These are phyloP conservation scores for Epinephelus malabaricus DNA, from an alignment of 2,797 vertebrate species.

Conservation along the genomic window DNA sequence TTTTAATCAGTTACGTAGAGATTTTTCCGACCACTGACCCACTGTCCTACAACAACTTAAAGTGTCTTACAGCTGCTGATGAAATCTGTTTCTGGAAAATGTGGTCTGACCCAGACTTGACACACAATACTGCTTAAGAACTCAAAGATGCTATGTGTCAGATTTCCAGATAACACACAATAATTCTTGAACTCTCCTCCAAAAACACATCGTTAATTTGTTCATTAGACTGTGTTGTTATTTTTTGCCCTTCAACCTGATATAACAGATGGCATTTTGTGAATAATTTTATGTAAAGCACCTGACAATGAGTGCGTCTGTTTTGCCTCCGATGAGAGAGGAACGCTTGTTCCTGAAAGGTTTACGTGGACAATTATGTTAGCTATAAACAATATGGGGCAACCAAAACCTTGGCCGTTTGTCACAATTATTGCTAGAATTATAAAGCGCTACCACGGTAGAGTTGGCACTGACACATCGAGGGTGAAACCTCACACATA, in stretches of 20 bases:
- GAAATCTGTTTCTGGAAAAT: constrained; percentile 56
- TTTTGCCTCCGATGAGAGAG: constrained; percentile 18
- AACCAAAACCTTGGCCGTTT: constrained; percentile 18
- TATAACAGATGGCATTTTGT: constrained; percentile 16
- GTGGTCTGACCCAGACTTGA: constrained; percentile 57
- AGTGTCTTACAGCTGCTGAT: constrained; percentile 18
- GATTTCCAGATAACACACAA: constrained; percentile 63
- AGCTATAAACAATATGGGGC: constrained; percentile 17
- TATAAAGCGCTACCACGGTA: constrained; percentile 59
- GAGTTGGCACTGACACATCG: constrained; percentile 66
- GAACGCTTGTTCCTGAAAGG: not conserved
- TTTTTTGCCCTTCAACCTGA: constrained; percentile 13
- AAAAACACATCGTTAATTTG: constrained; percentile 27
- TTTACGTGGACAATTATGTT: constrained; percentile 5
- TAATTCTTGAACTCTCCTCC: constrained; percentile 45
- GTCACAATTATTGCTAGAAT: constrained; percentile 67
- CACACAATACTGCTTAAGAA: constrained; percentile 41
- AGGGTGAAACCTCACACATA: constrained; percentile 63
- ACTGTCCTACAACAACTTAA: not conserved
- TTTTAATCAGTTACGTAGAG: constrained; percentile 20
- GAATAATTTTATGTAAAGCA: constrained; percentile 40
- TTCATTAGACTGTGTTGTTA: constrained; percentile 7
- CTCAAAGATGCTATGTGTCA: constrained; percentile 63
- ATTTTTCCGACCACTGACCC: not conserved
- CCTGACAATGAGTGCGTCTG: constrained; percentile 5